phyloP scores from a whole-genome alignment of 2,888 invertebrate genomes.

The Aleiodes testaceus region DNA sequence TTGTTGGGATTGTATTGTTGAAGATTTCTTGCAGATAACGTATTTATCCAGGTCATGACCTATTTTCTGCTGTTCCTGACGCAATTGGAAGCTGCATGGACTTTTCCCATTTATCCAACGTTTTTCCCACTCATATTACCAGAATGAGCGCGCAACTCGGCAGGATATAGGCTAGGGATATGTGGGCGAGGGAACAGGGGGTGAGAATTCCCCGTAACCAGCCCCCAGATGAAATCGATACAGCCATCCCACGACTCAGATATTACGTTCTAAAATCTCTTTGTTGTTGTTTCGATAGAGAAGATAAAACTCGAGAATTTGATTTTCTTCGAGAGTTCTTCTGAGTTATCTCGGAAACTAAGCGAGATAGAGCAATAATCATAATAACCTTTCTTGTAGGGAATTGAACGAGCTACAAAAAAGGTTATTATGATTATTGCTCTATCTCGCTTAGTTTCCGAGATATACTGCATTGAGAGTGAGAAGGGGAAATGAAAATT shows the following conservation, averaged over 20 bases:
- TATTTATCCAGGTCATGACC: conserved; percentile 51
- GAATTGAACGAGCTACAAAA: too few relatives aligned
- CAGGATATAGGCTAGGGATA: conserved; percentile 14
- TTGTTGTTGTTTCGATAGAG: background rate
- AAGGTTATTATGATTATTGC: too few relatives aligned
- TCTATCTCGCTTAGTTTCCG: too few relatives aligned
- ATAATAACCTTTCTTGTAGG: too few relatives aligned
- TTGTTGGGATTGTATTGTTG: too few relatives aligned
- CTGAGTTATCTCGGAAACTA: too few relatives aligned
- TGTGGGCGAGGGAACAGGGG: conserved; percentile 39
- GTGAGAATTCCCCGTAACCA: conserved; percentile 43
- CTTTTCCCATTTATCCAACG: conserved; percentile 22
- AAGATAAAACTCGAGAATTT: background rate
- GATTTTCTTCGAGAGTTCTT: too few relatives aligned
- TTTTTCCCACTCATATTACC: conserved; percentile 1
- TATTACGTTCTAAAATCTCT: conserved; percentile 49
- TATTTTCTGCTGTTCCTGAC: conserved; percentile 42
- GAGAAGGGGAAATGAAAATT: too few relatives aligned
- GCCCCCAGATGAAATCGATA: conserved; percentile 62
- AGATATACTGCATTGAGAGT: too few relatives aligned
- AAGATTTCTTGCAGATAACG: too few relatives aligned
- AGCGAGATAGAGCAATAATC: too few relatives aligned
- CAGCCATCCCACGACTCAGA: conserved; percentile 54
- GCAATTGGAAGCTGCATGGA: conserved; percentile 44
- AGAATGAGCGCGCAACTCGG: conserved; percentile 21